Conservation (phyloP, 1,140 invertebrate species). For the Drosophila suzukii region DNA sequence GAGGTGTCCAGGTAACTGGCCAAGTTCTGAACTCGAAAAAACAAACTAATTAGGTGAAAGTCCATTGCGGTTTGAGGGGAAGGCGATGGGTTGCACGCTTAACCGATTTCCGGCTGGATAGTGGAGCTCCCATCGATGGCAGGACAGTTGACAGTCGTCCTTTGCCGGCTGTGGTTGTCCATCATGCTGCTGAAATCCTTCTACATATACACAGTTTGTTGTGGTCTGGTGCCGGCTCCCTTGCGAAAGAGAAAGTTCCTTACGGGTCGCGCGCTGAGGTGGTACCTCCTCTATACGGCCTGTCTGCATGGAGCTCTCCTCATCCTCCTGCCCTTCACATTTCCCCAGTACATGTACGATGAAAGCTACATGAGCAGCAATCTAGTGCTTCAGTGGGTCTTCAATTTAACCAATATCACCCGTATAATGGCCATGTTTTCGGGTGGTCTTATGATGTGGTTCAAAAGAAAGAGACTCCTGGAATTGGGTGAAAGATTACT, state of each 20-base stretch:
- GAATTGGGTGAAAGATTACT: not conserved
- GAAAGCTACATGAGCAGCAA: conserved; percentile 33
- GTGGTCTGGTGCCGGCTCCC: conserved; percentile 29
- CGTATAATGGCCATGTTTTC: conserved; percentile 29
- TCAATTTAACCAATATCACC: conserved; percentile 25
- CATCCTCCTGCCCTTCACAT: conserved; percentile 23
- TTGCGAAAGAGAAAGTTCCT: conserved; percentile 5
- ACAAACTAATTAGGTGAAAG: conserved; percentile 14
- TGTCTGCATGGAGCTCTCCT: conserved; percentile 14
- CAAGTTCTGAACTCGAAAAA: not conserved
- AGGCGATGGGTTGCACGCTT: conserved; percentile 1
- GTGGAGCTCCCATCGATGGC: not conserved
- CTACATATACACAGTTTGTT: conserved; percentile 12
- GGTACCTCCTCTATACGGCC: conserved; percentile 24
- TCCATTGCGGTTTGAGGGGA: not conserved
- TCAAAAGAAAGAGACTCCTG: conserved; percentile 4
- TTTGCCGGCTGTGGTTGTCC: not conserved
- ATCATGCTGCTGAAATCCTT: conserved; percentile 34
- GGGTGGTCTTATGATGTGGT: conserved; percentile 20
- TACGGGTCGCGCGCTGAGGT: not conserved
- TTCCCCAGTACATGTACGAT: conserved; percentile 31
- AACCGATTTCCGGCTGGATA: conserved; percentile 16
- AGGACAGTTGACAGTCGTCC: not conserved
- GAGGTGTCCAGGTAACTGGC: not conserved
- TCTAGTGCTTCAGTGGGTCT: conserved; percentile 26